Percentiles rank a stretch among this genome's conserved stretches.
phyloP scores from a whole-genome alignment of 2,797 vertebrate genomes.

The Capromys pilorides region DNA sequence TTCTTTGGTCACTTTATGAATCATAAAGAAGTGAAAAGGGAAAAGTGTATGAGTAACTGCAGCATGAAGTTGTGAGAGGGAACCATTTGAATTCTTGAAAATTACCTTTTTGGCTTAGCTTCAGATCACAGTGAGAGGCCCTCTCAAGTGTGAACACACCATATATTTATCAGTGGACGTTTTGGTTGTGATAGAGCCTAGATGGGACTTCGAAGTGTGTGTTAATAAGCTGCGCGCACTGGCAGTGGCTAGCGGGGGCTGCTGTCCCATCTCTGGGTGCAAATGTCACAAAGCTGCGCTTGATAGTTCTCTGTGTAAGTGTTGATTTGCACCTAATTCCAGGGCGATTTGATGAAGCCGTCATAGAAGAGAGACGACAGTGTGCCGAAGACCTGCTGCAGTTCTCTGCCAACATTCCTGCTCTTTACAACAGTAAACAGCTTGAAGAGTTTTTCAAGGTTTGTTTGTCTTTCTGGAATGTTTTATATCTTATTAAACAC shows the following conservation, averaged over 20 bases:
- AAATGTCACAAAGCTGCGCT: background rate
- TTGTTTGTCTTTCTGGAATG: conserved; percentile 75
- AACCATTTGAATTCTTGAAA: conserved; percentile 56
- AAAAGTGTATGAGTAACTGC: conserved; percentile 64
- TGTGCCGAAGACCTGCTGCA: conserved; percentile 98
- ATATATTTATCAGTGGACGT: background rate
- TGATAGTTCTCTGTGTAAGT: conserved; percentile 61
- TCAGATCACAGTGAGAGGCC: background rate
- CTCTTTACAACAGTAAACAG: conserved; percentile 94
- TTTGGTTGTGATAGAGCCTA: conserved; percentile 69
- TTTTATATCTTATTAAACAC: conserved; percentile 24
- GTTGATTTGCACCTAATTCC: conserved; percentile 75
- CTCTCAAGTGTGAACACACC: background rate
- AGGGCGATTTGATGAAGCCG: conserved; percentile 96
- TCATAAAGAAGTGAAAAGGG: conserved; percentile 58
- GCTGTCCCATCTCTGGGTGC: conserved; percentile 42
- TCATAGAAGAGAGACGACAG: conserved; percentile 97
- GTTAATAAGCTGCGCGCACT: conserved; percentile 1
- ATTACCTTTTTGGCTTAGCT: conserved; percentile 61
- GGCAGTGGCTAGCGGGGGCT: conserved; percentile 64
- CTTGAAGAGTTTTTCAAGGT: conserved; percentile 99
- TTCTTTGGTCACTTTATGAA: conserved; percentile 50
- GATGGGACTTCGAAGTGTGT: conserved; percentile 72
- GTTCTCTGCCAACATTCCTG: conserved; percentile 98
- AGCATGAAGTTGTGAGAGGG: conserved; percentile 62